Percentiles rank a stretch among this genome's conserved stretches.
These are phyloP conservation scores for Danio rerio DNA, from an alignment of 2,113 vertebrate species.

Conservation along the genomic window DNA sequence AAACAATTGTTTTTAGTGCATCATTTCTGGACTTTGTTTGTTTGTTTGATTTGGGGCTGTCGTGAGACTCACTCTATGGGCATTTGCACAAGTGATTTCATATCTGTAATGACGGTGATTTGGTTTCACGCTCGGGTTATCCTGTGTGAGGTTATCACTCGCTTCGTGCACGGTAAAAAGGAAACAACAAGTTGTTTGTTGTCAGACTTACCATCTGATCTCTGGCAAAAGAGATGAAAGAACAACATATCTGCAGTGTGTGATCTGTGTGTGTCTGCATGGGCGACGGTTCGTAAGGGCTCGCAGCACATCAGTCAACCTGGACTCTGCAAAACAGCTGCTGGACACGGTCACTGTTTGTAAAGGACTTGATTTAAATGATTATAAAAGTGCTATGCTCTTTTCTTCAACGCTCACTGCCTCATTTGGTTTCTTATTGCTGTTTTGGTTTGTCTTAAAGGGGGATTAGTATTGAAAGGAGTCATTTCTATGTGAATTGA, in stretches of 20 bases:
- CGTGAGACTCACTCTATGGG: neutral
- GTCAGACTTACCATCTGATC: slow-evolving; percentile 15
- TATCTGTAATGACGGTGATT: neutral
- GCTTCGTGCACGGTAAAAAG: neutral
- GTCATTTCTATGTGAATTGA: too few relatives aligned
- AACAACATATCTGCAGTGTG: neutral
- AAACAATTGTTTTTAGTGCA: neutral
- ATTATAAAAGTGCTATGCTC: slow-evolving; percentile 61
- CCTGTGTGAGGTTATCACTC: neutral
- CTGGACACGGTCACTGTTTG: slow-evolving; percentile 72
- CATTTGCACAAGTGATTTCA: neutral
- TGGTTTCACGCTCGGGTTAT: neutral
- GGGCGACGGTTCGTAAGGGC: slow-evolving; percentile 47
- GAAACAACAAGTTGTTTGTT: too few relatives aligned
- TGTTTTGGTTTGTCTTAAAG: neutral
- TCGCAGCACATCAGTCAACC: slow-evolving; percentile 63
- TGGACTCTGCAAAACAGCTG: slow-evolving; percentile 61
- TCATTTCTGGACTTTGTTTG: neutral
- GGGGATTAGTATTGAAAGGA: too few relatives aligned
- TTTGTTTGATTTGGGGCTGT: neutral
- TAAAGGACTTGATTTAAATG: slow-evolving; percentile 69
- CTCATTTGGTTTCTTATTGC: neutral
- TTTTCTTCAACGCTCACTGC: slow-evolving; percentile 30
- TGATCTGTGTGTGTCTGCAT: neutral
- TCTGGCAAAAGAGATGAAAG: slow-evolving; percentile 2